Evolutionary conservation across 2,113 vertebrate genomes (phyloP).

Genomic region (Chionomys nivalis): DNA sequence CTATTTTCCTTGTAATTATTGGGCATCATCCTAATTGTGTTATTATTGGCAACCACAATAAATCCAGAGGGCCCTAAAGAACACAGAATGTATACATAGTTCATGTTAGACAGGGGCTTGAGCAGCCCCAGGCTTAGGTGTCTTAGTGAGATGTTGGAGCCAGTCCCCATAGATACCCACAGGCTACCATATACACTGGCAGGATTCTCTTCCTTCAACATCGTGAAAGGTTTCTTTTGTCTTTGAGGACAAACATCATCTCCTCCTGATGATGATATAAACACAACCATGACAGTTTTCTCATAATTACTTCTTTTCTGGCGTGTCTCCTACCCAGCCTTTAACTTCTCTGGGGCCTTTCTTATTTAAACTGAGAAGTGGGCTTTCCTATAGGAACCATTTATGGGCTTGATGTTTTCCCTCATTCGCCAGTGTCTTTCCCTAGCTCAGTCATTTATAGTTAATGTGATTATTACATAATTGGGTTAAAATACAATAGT

Average conservation of each 20-base stretch:
- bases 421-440: background rate
- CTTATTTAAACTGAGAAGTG: background rate
- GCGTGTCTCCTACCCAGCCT: background rate
- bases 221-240: background rate
- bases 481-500: background rate
- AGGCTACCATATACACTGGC: background rate
- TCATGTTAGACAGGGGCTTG: background rate
- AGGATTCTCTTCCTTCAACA: background rate
- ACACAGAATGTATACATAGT: background rate
- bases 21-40: background rate
- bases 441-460: background rate
- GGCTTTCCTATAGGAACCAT: background rate
- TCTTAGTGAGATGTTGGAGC: background rate
- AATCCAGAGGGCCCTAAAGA: background rate
- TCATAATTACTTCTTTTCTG: background rate
- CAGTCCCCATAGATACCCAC: background rate
- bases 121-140: background rate
- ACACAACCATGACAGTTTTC: background rate
- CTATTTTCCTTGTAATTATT: background rate
- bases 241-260: background rate
- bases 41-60: background rate
- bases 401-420: background rate
- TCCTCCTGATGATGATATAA: background rate
- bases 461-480: conserved; percentile 4
- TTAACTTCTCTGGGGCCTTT: background rate